Conservation (phyloP, 2,113 vertebrate genomes). For the Nanorana parkeri region DNA sequence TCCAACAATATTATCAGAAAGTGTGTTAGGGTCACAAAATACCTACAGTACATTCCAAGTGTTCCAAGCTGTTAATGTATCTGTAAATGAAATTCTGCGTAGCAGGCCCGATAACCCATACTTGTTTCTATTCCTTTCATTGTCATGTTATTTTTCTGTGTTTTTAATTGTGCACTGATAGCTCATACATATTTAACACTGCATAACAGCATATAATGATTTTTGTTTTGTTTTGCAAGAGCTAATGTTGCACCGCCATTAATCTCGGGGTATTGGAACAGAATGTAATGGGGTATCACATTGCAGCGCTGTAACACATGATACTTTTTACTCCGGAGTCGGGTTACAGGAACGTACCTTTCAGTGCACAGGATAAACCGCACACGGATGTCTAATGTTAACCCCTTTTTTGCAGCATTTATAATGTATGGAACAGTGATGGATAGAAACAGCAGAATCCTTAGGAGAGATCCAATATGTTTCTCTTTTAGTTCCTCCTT, state of each 20-base stretch:
- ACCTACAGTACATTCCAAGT: too few species aligned
- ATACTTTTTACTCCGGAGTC: conserved; percentile 66
- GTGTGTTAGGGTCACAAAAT: too few species aligned
- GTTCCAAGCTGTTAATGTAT: neutral
- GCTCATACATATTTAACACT: conserved; percentile 60
- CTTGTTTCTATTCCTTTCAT: neutral
- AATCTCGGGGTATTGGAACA: conserved; percentile 67
- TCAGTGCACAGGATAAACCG: neutral
- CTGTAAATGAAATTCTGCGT: neutral
- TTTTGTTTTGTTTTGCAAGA: conserved; percentile 70
- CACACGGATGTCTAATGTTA: conserved; percentile 12
- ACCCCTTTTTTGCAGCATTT: conserved; percentile 36
- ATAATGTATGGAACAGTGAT: too few species aligned
- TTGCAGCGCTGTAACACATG: conserved; percentile 75
- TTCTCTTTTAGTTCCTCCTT: too few species aligned
- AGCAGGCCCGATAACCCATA: neutral
- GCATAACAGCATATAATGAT: conserved; percentile 68
- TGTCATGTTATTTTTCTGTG: neutral
- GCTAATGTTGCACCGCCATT: conserved; percentile 70
- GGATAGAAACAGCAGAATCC: too few species aligned
- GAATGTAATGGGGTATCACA: conserved; percentile 73
- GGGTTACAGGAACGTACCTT: conserved; percentile 68
- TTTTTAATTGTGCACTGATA: neutral
- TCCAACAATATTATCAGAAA: too few species aligned
- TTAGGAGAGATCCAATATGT: too few species aligned